A percentile compares a stretch with the other conserved stretches of the same genome.
Evolutionary conservation across 2,888 invertebrate species (phyloP).

Genomic region (Laothoe populi): DNA sequence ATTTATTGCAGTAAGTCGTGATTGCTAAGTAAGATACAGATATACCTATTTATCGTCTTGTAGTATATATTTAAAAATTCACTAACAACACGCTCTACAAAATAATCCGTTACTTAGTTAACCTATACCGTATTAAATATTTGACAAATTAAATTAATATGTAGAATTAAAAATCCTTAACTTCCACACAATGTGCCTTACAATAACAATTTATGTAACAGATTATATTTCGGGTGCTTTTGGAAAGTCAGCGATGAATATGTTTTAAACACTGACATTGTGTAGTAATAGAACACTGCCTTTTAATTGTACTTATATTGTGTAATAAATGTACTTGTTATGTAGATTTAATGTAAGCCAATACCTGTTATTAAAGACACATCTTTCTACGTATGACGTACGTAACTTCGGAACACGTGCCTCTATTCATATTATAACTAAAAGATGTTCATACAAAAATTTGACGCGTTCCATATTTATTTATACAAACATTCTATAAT

Average conservation of each 20-base stretch:
- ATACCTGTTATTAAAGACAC: constrained; percentile 11
- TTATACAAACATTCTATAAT: no score
- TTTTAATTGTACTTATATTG: constrained; percentile 15
- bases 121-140: constrained; percentile 6
- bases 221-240: constrained; percentile 15
- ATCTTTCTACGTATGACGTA: constrained; percentile 20
- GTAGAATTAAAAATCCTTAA: constrained; percentile 17
- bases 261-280: constrained; percentile 23
- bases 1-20: neutral
- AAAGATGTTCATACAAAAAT: no score
- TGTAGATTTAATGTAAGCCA: constrained; percentile 15
- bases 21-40: neutral
- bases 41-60: neutral
- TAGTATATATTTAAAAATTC: no score
- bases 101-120: constrained; percentile 10
- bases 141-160: constrained; percentile 24
- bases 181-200: constrained; percentile 28
- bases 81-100: no score
- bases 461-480: no score
- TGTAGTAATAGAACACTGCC: constrained; percentile 16
- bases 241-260: constrained; percentile 11
- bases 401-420: neutral
- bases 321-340: constrained; percentile 18
- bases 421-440: neutral
- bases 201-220: constrained; percentile 20